These are phyloP conservation scores for Percopsis omiscomaycus DNA, from an alignment of 2,797 vertebrate genomes.

Conservation along the genomic window DNA sequence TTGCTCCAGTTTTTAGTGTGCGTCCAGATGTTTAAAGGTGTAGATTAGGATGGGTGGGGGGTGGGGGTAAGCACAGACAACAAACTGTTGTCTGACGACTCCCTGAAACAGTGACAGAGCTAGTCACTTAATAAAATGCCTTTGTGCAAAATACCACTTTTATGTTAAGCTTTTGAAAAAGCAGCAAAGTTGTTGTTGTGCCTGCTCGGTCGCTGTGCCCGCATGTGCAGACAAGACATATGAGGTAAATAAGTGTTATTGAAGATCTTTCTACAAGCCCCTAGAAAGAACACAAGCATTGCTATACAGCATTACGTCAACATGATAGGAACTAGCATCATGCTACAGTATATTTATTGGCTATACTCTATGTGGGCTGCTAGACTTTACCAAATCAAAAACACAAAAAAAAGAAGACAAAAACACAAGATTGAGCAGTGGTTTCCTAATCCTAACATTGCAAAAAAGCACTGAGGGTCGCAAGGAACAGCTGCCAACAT, in stretches of 20 bases:
- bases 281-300: conserved; percentile 36
- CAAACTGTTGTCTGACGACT: conserved; percentile 15
- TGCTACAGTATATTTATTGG: too few relatives aligned
- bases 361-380: not conserved
- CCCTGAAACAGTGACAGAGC: conserved; percentile 1
- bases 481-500: not conserved
- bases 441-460: not conserved
- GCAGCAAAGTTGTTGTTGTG: not conserved
- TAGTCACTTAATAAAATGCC: not conserved
- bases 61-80: not conserved
- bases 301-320: not conserved
- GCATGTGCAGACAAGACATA: conserved; percentile 16
- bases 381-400: not conserved
- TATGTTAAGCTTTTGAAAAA: not conserved
- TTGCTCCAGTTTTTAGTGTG: conserved; percentile 40
- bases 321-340: conserved; percentile 14
- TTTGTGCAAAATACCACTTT: conserved; percentile 1
- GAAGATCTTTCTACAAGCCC: conserved; percentile 16
- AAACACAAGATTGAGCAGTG: not conserved
- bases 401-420: not conserved
- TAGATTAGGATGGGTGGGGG: conserved; percentile 10
- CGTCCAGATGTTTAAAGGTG: conserved; percentile 47
- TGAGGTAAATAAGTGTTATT: conserved; percentile 17
- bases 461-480: conserved; percentile 1
- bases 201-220: not conserved